Evolutionary conservation across 2,888 invertebrate genomes (phyloP).

Genomic region (Pediacus dermestoides): DNA sequence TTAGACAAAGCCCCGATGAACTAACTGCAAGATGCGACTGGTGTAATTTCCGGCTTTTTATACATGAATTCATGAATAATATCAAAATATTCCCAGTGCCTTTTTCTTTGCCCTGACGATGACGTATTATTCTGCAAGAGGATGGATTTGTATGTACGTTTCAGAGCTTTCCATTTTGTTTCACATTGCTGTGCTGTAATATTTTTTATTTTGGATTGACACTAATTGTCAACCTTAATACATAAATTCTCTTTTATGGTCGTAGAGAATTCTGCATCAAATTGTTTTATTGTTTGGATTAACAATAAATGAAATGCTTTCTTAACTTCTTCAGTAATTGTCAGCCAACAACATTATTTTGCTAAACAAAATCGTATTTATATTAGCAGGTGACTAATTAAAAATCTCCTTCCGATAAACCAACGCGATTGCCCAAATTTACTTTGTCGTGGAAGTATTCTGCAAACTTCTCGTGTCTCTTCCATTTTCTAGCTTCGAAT

Average conservation of each 20-base stretch:
- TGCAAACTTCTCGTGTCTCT: background rate
- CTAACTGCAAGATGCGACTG: constrained; percentile 6
- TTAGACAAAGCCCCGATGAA: no score
- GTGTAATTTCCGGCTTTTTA: constrained; percentile 6
- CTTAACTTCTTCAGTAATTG: no score
- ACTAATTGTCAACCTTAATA: background rate
- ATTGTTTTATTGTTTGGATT: constrained; percentile 1
- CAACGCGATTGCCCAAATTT: constrained; percentile 3
- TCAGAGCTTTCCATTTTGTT: constrained; percentile 1
- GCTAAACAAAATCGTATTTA: no score
- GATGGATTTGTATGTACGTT: constrained; percentile 5
- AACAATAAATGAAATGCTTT: constrained; percentile 2
- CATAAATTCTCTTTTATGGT: constrained; percentile 3
- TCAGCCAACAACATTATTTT: no score
- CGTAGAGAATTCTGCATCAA: background rate
- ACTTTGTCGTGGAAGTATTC: constrained; percentile 4
- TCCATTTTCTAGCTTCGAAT: constrained; percentile 4
- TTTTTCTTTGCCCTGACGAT: background rate
- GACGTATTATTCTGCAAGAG: background rate
- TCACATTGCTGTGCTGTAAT: background rate
- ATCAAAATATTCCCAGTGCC: constrained; percentile 4
- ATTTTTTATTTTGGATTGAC: background rate
- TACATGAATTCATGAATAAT: constrained; percentile 4
- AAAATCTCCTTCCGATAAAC: constrained; percentile 1
- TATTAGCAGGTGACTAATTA: no score